A percentile compares a stretch with the other conserved stretches of the same genome.
phyloP scores from a whole-genome alignment of 2,888 invertebrate genomes.

The Drosophila peninsularis region DNA sequence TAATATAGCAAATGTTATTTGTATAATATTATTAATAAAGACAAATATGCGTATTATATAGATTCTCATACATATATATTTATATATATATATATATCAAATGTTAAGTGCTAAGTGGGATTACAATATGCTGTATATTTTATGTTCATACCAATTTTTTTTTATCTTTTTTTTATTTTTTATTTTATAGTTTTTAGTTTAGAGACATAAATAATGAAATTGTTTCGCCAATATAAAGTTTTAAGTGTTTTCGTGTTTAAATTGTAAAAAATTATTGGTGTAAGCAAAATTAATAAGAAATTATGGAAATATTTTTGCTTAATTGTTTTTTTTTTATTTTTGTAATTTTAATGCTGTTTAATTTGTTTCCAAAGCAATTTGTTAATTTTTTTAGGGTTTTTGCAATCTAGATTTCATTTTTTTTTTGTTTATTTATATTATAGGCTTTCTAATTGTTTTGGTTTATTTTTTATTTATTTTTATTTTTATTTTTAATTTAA shows the following conservation, averaged over 20 bases:
- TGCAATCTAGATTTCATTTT: slow-evolving; percentile 22
- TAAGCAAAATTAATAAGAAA: slow-evolving; percentile 63
- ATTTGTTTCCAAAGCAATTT: slow-evolving; percentile 47
- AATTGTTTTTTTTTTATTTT: slow-evolving; percentile 40
- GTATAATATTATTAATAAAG: slow-evolving; percentile 75
- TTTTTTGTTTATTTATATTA: background rate
- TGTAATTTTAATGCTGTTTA: slow-evolving; percentile 40
- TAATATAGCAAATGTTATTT: slow-evolving; percentile 74
- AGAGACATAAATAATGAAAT: slow-evolving; percentile 54
- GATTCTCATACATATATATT: slow-evolving; percentile 22
- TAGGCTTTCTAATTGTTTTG: slow-evolving; percentile 3
- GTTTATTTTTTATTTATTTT: background rate
- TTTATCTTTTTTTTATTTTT: slow-evolving; percentile 38
- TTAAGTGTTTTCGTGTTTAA: slow-evolving; percentile 52
- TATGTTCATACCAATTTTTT: slow-evolving; percentile 44
- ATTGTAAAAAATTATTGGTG: slow-evolving; percentile 61
- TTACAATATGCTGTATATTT: slow-evolving; percentile 56
- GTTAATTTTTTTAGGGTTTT: slow-evolving; percentile 19
- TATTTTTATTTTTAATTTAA: background rate
- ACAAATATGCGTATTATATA: slow-evolving; percentile 74
- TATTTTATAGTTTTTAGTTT: slow-evolving; percentile 36
- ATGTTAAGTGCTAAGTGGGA: slow-evolving; percentile 67
- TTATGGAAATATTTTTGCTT: background rate
- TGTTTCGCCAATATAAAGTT: slow-evolving; percentile 77
- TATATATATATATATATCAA: slow-evolving; percentile 45